phyloP scores from a whole-genome alignment of 2,113 vertebrate species.

The Coryphaenoides rupestris region DNA sequence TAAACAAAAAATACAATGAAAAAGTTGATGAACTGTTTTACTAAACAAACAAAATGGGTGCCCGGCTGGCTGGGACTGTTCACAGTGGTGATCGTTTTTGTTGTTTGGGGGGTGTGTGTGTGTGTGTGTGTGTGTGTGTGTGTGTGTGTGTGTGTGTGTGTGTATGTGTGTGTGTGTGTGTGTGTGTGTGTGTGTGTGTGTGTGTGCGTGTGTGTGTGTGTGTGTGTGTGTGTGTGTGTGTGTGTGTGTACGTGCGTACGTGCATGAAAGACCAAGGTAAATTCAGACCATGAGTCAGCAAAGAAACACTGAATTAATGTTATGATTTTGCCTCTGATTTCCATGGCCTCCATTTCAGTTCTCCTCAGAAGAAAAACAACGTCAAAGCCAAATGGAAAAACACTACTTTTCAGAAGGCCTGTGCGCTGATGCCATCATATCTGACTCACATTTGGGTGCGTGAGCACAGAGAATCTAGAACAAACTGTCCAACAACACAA shows the following conservation, averaged over 20 bases:
- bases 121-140: too few relatives aligned
- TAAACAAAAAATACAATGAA: too few relatives aligned
- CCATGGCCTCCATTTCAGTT: constrained; percentile 12
- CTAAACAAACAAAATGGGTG: too few relatives aligned
- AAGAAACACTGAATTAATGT: background rate
- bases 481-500: background rate
- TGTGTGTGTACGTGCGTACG: too few relatives aligned
- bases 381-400: constrained; percentile 33
- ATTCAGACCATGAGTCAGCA: background rate
- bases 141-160: too few relatives aligned
- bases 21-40: too few relatives aligned
- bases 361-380: constrained; percentile 6
- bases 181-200: background rate
- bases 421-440: constrained; percentile 1
- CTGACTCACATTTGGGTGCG: constrained; percentile 16
- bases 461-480: background rate
- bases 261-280: background rate
- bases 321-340: background rate
- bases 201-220: too few relatives aligned
- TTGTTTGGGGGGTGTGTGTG: background rate
- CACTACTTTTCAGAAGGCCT: constrained; percentile 33
- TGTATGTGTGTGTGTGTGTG: background rate
- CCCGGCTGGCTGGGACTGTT: too few relatives aligned
- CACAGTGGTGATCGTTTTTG: too few relatives aligned
- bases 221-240: too few relatives aligned